phyloP scores from a whole-genome alignment of 2,888 invertebrate genomes.

The Himalopsyche tibetana region DNA sequence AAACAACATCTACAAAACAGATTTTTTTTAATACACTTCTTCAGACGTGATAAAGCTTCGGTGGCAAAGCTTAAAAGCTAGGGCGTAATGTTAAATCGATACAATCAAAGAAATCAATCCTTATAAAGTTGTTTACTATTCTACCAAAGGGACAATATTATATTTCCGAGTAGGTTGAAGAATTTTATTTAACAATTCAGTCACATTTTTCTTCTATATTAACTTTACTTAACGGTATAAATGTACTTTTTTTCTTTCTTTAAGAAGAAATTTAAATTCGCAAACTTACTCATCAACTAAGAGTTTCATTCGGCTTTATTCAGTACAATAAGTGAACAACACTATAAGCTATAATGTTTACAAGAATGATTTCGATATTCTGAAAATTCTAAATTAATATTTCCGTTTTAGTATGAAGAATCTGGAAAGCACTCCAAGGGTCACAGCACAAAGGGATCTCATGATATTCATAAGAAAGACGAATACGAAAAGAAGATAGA shows the following conservation, averaged over 20 bases:
- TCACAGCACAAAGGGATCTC: conserved; percentile 85
- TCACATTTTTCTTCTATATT: background rate
- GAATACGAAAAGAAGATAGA: conserved; percentile 86
- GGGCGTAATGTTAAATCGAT: background rate
- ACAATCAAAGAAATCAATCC: conserved; percentile 27
- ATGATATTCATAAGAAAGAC: conserved; percentile 85
- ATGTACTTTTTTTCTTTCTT: too few species aligned
- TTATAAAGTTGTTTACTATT: background rate
- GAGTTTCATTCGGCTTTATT: too few species aligned
- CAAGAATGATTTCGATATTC: too few species aligned
- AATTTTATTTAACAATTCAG: background rate
- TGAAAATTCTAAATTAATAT: too few species aligned
- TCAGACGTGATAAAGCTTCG: background rate
- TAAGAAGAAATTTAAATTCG: too few species aligned
- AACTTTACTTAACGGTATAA: too few species aligned
- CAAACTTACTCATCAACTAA: too few species aligned
- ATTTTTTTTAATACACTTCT: background rate
- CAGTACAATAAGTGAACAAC: too few species aligned
- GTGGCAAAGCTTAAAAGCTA: background rate
- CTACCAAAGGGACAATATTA: conserved; percentile 5
- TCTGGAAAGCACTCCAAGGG: conserved; percentile 84
- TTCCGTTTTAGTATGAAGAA: conserved; percentile 76
- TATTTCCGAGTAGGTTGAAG: conserved; percentile 9
- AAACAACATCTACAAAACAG: too few species aligned
- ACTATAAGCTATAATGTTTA: too few species aligned